Evolutionary conservation across 2,797 vertebrate species (phyloP).

Genomic region (Melanotaenia maccullochi): DNA sequence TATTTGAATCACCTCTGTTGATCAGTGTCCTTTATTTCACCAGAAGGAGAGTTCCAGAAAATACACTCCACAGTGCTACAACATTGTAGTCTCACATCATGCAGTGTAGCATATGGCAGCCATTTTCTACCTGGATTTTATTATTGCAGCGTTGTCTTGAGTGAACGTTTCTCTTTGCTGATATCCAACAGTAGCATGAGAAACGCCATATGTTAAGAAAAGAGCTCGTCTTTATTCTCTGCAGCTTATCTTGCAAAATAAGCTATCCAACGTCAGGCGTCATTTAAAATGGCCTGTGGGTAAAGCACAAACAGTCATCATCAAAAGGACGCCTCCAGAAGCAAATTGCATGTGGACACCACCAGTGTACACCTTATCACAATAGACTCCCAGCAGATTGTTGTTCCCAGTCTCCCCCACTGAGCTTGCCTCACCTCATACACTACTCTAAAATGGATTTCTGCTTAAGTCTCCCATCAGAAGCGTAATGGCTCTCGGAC

Average conservation of each 20-base stretch:
- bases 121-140: conserved; percentile 57
- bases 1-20: not conserved
- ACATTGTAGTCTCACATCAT: not conserved
- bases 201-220: conserved; percentile 27
- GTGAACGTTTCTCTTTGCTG: conserved; percentile 26
- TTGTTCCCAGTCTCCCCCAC: conserved; percentile 35
- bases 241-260: conserved; percentile 7
- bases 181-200: conserved; percentile 15
- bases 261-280: conserved; percentile 7
- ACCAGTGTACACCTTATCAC: conserved; percentile 57
- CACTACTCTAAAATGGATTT: conserved; percentile 70
- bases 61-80: not conserved
- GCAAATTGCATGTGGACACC: conserved; percentile 40
- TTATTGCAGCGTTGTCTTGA: conserved; percentile 28
- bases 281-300: conserved; percentile 37
- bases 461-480: conserved; percentile 72
- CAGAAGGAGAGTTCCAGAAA: not conserved
- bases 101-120: conserved; percentile 23
- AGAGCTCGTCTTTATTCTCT: conserved; percentile 12
- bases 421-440: conserved; percentile 47
- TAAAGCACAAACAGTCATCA: conserved; percentile 32
- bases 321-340: conserved; percentile 30
- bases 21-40: not conserved
- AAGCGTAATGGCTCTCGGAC: conserved; percentile 65
- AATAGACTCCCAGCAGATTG: conserved; percentile 55